Evolutionary conservation across 2,113 vertebrate species (phyloP), one percentile per base, ranked within the genome.

Genomic region (Tympanuchus pallidicinctus): DNA sequence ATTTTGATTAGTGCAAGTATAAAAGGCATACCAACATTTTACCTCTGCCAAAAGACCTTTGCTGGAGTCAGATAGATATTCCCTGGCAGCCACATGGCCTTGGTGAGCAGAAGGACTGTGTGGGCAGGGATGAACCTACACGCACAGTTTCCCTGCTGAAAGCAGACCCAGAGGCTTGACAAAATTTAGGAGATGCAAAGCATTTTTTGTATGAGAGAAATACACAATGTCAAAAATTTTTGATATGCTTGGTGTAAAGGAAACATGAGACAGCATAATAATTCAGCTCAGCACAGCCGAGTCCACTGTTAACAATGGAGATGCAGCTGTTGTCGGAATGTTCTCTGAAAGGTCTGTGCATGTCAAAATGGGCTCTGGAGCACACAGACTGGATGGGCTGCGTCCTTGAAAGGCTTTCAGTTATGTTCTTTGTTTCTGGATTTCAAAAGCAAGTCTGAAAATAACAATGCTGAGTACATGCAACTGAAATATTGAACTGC

Each of bases 181-280:
- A 61, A 45, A 65, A 60, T 86, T 86, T 50, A 66, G 47, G 70
- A 75, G 65, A 56, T 38, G 75, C 64, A 89, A 80, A 90, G 59
- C 34, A 40, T n/a, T 60, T 77, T 61, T 75, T 59, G 25, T 21
- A n/a, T 8, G 60, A 94, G 47, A 82, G 60, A 64, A 91, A 67
- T 13, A 32, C 15, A n/a, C 2, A 16, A 13, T 32, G 63, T 60
- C 65, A 69, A 67, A 90, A 75, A 70, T 8, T 32, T 56, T 80
- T 83, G 73, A 72, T 36, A 45, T 6, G 18, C 30, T 45, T 45
- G 45, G 66, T 75, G 43, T 70, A 82, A 82, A 90, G 48, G 63
- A 88, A 42, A 24, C 48, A 40, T 89, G 66, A 65, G 70, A 42
- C 34, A 81, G 77, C 36, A 56, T 50, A 83, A 61, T 78, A 84